Conservation (phyloP, 2,888 invertebrate genomes). For the Pyrgus malvae region DNA sequence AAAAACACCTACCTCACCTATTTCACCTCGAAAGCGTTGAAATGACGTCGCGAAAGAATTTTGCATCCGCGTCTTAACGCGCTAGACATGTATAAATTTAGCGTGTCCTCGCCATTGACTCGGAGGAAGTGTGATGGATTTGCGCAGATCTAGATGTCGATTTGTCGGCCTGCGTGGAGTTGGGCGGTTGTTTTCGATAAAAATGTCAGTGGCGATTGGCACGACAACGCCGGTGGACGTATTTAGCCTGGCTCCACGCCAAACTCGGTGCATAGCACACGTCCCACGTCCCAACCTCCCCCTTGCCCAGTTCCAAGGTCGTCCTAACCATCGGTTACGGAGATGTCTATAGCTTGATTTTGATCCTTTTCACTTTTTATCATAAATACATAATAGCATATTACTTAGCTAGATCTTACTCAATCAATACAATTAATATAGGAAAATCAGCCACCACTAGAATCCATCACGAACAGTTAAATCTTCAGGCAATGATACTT, state of each 20-base stretch:
- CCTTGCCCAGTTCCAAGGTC: conserved; percentile 67
- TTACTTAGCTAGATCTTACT: too few species aligned
- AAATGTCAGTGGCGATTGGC: conserved; percentile 72
- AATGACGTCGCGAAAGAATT: conserved; percentile 52
- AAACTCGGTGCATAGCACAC: conserved; percentile 62
- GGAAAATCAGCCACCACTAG: too few species aligned
- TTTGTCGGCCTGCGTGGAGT: conserved; percentile 63
- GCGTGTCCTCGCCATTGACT: conserved; percentile 80
- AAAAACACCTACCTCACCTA: conserved; percentile 29
- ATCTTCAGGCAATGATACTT: too few species aligned
- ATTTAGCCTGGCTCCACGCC: conserved; percentile 75
- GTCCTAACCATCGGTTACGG: conserved; percentile 33
- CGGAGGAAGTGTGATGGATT: conserved; percentile 70
- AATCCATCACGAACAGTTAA: too few species aligned
- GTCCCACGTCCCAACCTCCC: conserved; percentile 54
- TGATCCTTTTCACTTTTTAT: too few species aligned
- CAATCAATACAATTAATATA: too few species aligned
- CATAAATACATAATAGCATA: too few species aligned
- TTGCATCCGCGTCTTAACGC: conserved; percentile 41
- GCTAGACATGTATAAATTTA: conserved; percentile 69
- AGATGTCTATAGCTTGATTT: too few species aligned
- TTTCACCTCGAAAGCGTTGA: conserved; percentile 36
- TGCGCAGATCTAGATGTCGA: conserved; percentile 64
- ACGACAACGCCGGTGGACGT: conserved; percentile 63
- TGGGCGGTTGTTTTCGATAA: conserved; percentile 77